Evolutionary conservation across 1,140 invertebrate genomes (phyloP).

Genomic region (Littorina saxatilis): DNA sequence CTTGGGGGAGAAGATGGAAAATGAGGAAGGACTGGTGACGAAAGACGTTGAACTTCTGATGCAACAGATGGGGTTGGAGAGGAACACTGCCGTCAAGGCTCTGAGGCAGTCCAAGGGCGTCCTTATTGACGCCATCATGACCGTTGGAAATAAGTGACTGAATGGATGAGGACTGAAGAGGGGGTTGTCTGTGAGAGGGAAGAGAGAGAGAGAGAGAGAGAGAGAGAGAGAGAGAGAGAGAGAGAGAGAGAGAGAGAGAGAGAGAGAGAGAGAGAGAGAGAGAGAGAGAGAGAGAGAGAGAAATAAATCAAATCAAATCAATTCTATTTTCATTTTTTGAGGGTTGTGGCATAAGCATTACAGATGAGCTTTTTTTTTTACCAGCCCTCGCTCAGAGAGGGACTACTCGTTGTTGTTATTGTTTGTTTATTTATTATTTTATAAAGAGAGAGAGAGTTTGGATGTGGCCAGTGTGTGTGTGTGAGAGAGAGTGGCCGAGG

Average conservation of each 20-base stretch:
- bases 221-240: slow-evolving; percentile 8
- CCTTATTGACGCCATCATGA: slow-evolving; percentile 67
- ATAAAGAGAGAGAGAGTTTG: no score
- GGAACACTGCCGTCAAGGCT: slow-evolving; percentile 61
- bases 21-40: slow-evolving; percentile 57
- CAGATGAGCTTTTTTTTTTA: no score
- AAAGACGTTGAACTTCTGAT: slow-evolving; percentile 65
- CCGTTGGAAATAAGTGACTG: slow-evolving; percentile 56
- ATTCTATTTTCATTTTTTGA: no score
- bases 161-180: no score
- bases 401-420: not conserved
- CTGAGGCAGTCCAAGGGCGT: slow-evolving; percentile 81
- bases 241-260: not conserved
- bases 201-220: not conserved
- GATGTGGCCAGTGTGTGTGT: no score
- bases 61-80: slow-evolving; percentile 58
- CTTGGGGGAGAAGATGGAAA: slow-evolving; percentile 62
- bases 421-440: not conserved
- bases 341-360: no score
- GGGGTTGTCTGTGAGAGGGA: no score
- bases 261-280: not conserved
- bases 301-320: no score
- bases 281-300: not conserved
- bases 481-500: no score
- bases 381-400: no score